Percentiles rank a stretch among this genome's conserved stretches.
Evolutionary conservation across 1,140 invertebrate genomes (phyloP).

Genomic region (Camponotus floridanus): DNA sequence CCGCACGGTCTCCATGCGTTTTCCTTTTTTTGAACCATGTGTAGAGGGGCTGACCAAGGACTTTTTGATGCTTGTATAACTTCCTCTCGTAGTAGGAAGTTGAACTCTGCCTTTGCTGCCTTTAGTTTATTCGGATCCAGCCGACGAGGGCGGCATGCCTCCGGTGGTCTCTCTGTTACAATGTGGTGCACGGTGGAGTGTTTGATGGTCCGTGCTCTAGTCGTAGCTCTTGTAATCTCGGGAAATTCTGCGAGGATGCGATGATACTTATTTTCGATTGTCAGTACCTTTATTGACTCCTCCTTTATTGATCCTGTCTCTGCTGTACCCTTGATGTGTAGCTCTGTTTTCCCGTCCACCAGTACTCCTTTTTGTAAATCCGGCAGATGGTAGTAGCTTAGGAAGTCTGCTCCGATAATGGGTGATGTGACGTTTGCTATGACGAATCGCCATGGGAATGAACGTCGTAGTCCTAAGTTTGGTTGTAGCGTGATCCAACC

Average conservation of each 20-base stretch:
- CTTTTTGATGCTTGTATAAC: neutral
- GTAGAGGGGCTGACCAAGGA: neutral
- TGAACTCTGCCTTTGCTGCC: constrained; percentile 7
- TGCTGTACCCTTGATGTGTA: accelerated
- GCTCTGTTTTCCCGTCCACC: neutral
- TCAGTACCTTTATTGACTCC: neutral
- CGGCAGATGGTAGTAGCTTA: neutral
- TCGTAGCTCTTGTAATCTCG: neutral
- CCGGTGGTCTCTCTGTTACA: neutral
- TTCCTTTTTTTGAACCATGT: constrained; percentile 54
- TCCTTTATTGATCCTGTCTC: accelerated
- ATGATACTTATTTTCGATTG: neutral
- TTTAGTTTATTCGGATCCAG: neutral
- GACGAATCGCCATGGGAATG: neutral
- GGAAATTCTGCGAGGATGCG: neutral
- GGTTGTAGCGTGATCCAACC: neutral
- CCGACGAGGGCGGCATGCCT: neutral
- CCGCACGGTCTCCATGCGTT: constrained; percentile 67
- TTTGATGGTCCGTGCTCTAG: accelerated
- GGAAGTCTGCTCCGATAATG: constrained; percentile 8
- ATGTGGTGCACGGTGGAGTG: neutral
- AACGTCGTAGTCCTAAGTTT: neutral
- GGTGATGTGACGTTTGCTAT: neutral
- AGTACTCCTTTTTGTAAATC: too few species aligned
- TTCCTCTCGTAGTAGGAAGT: neutral